A percentile compares a stretch with the other conserved stretches of the same genome.
phyloP scores from a whole-genome alignment of 1,140 invertebrate genomes.

The Neomicropteryx cornuta region DNA sequence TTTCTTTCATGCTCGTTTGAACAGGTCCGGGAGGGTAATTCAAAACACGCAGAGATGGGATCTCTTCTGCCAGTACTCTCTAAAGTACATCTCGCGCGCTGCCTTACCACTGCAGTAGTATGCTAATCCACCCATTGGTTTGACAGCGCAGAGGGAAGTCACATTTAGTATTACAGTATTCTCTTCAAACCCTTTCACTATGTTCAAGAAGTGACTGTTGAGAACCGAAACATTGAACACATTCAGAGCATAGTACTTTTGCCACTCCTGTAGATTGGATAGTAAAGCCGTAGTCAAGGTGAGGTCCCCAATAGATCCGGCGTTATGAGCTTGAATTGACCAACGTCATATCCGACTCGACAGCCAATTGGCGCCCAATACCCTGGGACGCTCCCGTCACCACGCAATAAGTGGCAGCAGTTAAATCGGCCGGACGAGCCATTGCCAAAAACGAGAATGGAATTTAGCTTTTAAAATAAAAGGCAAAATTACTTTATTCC shows the following conservation, averaged over 20 bases:
- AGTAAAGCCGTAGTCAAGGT: conserved; percentile 47
- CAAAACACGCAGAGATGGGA: conserved; percentile 61
- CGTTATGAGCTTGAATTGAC: too few species aligned
- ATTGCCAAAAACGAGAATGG: too few species aligned
- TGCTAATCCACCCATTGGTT: conserved; percentile 63
- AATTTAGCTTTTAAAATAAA: too few species aligned
- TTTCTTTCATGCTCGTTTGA: conserved; percentile 79
- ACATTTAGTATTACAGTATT: conserved; percentile 68
- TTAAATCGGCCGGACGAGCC: too few species aligned
- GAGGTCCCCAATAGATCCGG: conserved; percentile 72
- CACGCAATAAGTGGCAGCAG: conserved; percentile 42
- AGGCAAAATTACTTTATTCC: too few species aligned
- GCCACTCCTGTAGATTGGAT: conserved; percentile 46
- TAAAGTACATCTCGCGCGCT: conserved; percentile 86
- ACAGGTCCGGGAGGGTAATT: conserved; percentile 93
- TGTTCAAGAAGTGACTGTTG: conserved; percentile 64
- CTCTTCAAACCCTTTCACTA: conserved; percentile 44
- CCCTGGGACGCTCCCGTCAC: conserved; percentile 83
- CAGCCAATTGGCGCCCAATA: conserved; percentile 68
- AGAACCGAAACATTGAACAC: conserved; percentile 65
- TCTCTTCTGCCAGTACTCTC: conserved; percentile 74
- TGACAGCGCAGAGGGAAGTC: conserved; percentile 69
- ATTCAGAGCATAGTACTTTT: conserved; percentile 67
- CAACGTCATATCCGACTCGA: too few species aligned
- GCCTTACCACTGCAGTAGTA: conserved; percentile 84